Percentiles rank a stretch among this genome's conserved stretches.
Evolutionary conservation across 2,113 vertebrate genomes (phyloP).

Genomic region (Chunga burmeisteri): DNA sequence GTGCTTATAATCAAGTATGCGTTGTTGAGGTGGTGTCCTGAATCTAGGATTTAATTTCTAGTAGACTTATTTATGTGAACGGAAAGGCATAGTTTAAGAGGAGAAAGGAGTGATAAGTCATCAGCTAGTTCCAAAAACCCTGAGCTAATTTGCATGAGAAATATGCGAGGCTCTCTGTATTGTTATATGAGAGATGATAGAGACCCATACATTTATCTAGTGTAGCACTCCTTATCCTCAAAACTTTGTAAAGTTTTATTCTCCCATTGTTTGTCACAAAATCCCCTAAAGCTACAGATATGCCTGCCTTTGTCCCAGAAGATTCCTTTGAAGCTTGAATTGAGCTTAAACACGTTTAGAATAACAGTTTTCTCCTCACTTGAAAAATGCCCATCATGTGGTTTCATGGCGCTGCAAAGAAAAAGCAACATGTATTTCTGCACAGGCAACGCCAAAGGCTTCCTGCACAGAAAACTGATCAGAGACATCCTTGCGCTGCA

Average conservation of each 20-base stretch:
- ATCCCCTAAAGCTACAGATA: slow-evolving; percentile 25
- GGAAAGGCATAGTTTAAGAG: slow-evolving; percentile 4
- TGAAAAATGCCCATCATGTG: background rate
- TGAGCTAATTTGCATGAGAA: slow-evolving; percentile 37
- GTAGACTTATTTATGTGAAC: background rate
- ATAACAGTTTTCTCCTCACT: background rate
- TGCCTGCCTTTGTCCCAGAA: background rate
- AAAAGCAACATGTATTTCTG: background rate
- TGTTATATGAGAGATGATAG: background rate
- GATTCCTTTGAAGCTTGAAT: slow-evolving; percentile 43
- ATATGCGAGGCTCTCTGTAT: background rate
- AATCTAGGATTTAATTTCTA: background rate
- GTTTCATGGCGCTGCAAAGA: background rate
- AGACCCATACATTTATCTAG: background rate
- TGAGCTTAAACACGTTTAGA: background rate
- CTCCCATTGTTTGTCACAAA: slow-evolving; percentile 25
- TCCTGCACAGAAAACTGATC: background rate
- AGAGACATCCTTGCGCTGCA: background rate
- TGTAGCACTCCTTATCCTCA: background rate
- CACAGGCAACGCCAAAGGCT: background rate
- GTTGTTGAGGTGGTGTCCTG: background rate
- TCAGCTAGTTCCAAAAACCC: background rate
- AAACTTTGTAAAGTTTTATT: slow-evolving; percentile 16
- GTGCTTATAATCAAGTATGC: background rate
- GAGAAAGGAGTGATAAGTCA: background rate